Percentiles rank a stretch among this genome's conserved stretches.
Evolutionary conservation across 1,140 invertebrate genomes (phyloP).

Genomic region (Drosophila takahashii): DNA sequence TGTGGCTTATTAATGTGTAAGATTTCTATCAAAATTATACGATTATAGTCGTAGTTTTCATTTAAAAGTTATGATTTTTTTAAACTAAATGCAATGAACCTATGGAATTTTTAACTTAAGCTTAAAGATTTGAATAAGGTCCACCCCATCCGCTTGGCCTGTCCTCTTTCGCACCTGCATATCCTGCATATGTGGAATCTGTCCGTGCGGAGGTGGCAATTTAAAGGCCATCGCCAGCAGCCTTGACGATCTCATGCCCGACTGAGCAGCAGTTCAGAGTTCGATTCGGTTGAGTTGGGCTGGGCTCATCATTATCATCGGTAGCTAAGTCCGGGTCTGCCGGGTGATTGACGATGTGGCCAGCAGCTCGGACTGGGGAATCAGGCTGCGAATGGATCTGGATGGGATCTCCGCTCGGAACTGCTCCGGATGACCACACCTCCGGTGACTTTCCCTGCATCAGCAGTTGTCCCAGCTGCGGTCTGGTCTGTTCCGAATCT

Average conservation of each 20-base stretch:
- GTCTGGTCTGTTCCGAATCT: slow-evolving; percentile 9
- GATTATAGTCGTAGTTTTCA: too few species aligned
- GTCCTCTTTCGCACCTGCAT: background rate
- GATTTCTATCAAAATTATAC: too few species aligned
- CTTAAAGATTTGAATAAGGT: too few species aligned
- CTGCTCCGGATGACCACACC: background rate
- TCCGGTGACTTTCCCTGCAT: slow-evolving; percentile 29
- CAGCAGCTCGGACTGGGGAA: background rate
- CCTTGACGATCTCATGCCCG: slow-evolving; percentile 76
- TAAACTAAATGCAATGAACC: too few species aligned
- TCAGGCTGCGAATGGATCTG: background rate
- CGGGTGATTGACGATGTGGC: slow-evolving; percentile 71
- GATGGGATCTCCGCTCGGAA: slow-evolving; percentile 17
- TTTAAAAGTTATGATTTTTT: too few species aligned
- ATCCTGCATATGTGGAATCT: slow-evolving; percentile 2
- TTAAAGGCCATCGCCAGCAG: slow-evolving; percentile 74
- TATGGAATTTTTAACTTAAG: background rate
- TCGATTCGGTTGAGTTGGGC: slow-evolving; percentile 20
- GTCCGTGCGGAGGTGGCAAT: slow-evolving; percentile 55
- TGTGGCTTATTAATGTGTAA: too few species aligned
- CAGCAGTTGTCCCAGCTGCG: slow-evolving; percentile 38
- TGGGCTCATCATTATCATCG: slow-evolving; percentile 48
- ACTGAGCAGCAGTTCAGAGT: slow-evolving; percentile 65
- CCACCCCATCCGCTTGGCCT: background rate
- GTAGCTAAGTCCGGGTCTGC: slow-evolving; percentile 31